A percentile compares a stretch with the other conserved stretches of the same genome.
Conservation (phyloP, 2,888 invertebrate species). For the Parnassius apollo region DNA sequence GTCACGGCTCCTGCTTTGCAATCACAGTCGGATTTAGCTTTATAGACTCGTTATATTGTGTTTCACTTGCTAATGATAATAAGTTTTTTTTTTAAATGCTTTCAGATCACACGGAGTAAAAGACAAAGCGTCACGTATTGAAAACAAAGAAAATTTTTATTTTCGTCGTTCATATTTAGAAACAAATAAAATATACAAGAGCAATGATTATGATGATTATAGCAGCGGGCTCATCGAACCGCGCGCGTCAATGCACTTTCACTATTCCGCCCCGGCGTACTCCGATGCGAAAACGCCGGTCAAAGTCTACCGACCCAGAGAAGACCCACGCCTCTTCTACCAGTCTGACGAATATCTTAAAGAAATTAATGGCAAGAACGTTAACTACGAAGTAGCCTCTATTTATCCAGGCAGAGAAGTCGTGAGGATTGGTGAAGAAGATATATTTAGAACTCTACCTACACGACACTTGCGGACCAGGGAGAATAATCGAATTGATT, state of each 20-base stretch:
- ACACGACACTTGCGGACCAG: constrained; percentile 39
- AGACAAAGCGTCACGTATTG: constrained; percentile 32
- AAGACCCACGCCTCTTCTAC: constrained; percentile 70
- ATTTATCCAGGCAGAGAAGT: constrained; percentile 62
- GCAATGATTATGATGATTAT: constrained; percentile 67
- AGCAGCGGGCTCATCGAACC: constrained; percentile 54
- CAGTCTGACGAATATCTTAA: constrained; percentile 69
- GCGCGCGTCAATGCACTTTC: constrained; percentile 47
- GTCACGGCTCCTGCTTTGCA: too few species aligned
- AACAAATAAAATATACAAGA: constrained; percentile 37
- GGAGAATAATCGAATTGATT: constrained; percentile 37
- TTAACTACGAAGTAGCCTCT: constrained; percentile 56
- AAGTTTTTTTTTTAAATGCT: background rate
- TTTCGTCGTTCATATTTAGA: constrained; percentile 44
- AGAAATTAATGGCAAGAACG: constrained; percentile 55
- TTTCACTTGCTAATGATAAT: too few species aligned
- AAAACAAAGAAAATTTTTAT: constrained; percentile 28
- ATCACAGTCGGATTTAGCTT: too few species aligned
- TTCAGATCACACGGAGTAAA: constrained; percentile 26
- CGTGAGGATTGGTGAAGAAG: constrained; percentile 44
- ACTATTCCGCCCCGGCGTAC: constrained; percentile 44
- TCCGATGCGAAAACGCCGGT: constrained; percentile 43
- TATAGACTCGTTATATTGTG: too few species aligned
- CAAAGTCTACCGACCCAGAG: constrained; percentile 61
- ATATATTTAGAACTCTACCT: constrained; percentile 8